Evolutionary conservation across 1,140 invertebrate species (phyloP), one percentile per base, ranked within the genome.

Genomic region (Drusus annulatus): DNA sequence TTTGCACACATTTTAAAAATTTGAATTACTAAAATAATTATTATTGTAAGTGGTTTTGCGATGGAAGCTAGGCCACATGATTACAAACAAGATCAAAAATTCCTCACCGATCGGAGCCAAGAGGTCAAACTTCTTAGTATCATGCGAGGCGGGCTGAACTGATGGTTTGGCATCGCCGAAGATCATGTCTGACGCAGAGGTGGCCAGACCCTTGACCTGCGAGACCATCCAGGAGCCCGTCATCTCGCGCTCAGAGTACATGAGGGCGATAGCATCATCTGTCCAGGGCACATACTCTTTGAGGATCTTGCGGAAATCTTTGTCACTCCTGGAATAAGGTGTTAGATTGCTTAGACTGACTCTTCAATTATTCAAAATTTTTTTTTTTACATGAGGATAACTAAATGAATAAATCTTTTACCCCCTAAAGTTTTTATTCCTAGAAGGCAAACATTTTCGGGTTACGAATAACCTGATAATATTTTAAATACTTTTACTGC

Each of bases 271-370:
- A 6, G 82, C 82, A 51, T 81, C 80, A 19, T 83, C 82, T 7
- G 82, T 78, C 80, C 82, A 81, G 10, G 80, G 80, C 19, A 62
- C 78, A 51, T 83, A 81, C 28, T 83, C 82, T 45, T 83, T 81
- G 23, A 83, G 68, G 5, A 83, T 52, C 23, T 81, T 76, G 2
- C 82, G 77, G 65, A 83, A 77, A 16, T 83, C 82, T 31, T 76
- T 73, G 31, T 83, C 73, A 52, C 69, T 81, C 60, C 82, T 83
- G 63, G 6, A 69, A 76, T 75, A 45, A 17, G 0, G 31, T 7
- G 6, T 4, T 6, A 0, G 31, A 36, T 36, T 36, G 0, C 2
- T 6, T 6, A 28, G 25, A n/a, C n/a, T n/a, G n/a, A n/a, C n/a
- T n/a, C n/a, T n/a, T n/a, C n/a, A n/a, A n/a, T n/a, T n/a, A n/a